Base-by-base conservation (phyloP, 2,888 invertebrate species). In the Drosophila colorata region DNA sequence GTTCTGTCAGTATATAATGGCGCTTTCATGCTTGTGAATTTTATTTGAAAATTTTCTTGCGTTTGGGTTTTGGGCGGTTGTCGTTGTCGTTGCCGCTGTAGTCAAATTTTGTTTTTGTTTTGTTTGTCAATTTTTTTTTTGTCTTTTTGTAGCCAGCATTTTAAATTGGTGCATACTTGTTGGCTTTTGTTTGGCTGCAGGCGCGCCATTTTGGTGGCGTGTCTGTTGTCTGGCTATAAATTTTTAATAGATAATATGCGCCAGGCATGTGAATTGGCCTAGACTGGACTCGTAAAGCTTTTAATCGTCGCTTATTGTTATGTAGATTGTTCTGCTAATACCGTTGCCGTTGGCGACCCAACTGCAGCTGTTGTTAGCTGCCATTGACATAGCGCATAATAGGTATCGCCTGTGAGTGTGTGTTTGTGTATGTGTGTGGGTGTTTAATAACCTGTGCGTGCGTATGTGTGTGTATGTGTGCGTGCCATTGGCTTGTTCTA, bases 141-240 rank as follows among this genome's bases (percentile, higher is more conserved):
- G 43, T 67, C 74, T 56, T 74, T 66, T 52, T n/a, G n/a, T n/a
- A n/a, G 66, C 51, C 63, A 78, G 58, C 70, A 82, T 83, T 89
- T 79, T 82, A 76, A 89, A 88, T 86, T 88, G 86, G 88, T 84
- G 89, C 89, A 84, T 89, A 88, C 89, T 88, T 89, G 84, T 88
- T 87, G 89, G 87, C 82, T 71, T 80, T 83, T 86, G 87, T 86
- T 83, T 74, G 58, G 61, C 66, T 83, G 74, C 89, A 69, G 77
- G 69, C 69, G 55, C 55, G 79, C 64, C 70, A 66, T 69, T 70
- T 69, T 48, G 78, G 65, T 57, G 68, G 74, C 68, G 48, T 74
- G 79, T 78, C 86, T 72, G 83, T 63, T 75, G 84, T 69, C 69
- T 75, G 89, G 88, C 87, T 68, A 89, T 89, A 85, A 85, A 85